Evolutionary conservation across 1,140 invertebrate species (phyloP).

Genomic region (Armadillidium nasatum): DNA sequence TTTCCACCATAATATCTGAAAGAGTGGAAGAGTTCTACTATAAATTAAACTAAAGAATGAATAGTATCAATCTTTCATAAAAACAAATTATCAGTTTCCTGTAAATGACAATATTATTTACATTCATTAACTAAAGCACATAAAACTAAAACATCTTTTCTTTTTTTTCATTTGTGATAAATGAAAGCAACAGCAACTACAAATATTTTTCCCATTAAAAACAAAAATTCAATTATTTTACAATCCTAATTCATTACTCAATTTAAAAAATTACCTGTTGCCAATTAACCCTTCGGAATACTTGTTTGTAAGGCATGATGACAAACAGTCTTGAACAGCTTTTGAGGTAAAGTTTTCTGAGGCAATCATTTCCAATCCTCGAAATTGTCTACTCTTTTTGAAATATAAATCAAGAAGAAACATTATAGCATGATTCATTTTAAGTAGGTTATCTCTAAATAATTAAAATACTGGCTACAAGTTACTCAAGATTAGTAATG

Average conservation of each 20-base stretch:
- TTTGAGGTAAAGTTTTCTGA: slow-evolving; percentile 95
- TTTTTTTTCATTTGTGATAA: slow-evolving; percentile 9
- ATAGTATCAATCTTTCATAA: too few relatives aligned
- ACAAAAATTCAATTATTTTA: neutral
- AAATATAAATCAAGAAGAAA: neutral
- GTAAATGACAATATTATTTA: too few relatives aligned
- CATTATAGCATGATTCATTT: too few relatives aligned
- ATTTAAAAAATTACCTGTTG: slow-evolving; percentile 59
- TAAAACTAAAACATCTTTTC: neutral
- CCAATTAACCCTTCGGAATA: slow-evolving; percentile 94
- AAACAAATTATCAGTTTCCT: too few relatives aligned
- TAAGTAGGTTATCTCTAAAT: too few relatives aligned
- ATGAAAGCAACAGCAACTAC: neutral
- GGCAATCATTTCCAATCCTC: slow-evolving; percentile 90
- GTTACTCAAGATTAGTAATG: too few relatives aligned
- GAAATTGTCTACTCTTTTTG: neutral
- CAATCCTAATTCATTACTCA: neutral
- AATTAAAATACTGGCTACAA: too few relatives aligned
- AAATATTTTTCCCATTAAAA: too few relatives aligned
- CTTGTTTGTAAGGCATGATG: slow-evolving; percentile 93
- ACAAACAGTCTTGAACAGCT: slow-evolving; percentile 82
- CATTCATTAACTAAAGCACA: neutral
- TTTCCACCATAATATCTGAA: slow-evolving; percentile 91
- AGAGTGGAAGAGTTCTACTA: neutral
- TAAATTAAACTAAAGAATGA: slow-evolving; percentile 13